Percentiles rank a stretch among this genome's conserved stretches.
These are phyloP conservation scores for Orius insidiosus DNA, from an alignment of 1,140 invertebrate species.

Conservation along the genomic window DNA sequence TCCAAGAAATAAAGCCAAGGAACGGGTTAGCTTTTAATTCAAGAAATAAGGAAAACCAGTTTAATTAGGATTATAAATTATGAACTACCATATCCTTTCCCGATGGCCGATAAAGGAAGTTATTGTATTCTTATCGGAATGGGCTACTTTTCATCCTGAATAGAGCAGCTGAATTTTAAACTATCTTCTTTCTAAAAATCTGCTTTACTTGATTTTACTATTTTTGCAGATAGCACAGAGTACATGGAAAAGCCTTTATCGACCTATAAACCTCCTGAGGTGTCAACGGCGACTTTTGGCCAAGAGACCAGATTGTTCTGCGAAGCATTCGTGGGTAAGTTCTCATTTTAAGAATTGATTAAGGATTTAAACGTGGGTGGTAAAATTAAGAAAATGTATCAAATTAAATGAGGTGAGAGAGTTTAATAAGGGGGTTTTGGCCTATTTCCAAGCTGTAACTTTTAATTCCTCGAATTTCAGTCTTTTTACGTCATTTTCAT, in stretches of 20 bases:
- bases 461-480: no score
- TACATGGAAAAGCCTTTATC: conserved; percentile 31
- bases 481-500: no score
- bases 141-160: no score
- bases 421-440: no score
- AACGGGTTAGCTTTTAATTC: no score
- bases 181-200: neutral
- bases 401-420: conserved; percentile 1
- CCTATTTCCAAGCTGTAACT: no score
- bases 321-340: conserved; percentile 54
- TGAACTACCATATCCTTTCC: no score
- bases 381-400: neutral
- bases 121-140: no score
- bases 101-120: no score
- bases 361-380: no score
- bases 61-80: neutral
- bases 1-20: no score
- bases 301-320: conserved; percentile 45
- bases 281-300: conserved; percentile 32
- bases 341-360: neutral
- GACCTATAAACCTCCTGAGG: conserved; percentile 28
- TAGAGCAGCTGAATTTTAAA: neutral
- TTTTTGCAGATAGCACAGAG: conserved; percentile 19
- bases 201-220: no score
- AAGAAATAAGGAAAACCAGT: neutral